Evolutionary conservation across 2,888 invertebrate genomes (phyloP).

Genomic region (Graphium colonna): DNA sequence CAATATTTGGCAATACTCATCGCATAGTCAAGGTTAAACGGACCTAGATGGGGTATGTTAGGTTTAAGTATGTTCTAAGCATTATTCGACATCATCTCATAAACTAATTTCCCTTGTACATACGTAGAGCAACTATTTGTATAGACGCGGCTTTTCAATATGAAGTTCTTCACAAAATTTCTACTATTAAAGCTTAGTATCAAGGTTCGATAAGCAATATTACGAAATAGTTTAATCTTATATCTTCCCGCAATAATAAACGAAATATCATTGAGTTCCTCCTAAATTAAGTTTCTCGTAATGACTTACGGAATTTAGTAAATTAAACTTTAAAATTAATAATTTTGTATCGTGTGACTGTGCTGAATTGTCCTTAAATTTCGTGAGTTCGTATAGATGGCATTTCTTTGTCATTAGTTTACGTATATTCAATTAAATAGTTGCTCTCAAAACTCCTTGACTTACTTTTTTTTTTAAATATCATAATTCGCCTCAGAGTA

Average conservation of each 20-base stretch:
- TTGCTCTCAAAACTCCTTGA: too few species aligned
- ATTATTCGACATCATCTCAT: conserved; percentile 32
- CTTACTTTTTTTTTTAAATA: too few species aligned
- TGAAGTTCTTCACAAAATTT: neutral
- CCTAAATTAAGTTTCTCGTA: neutral
- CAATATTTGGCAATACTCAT: conserved; percentile 78
- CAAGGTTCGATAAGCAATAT: neutral
- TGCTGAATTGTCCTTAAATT: too few species aligned
- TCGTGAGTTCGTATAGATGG: too few species aligned
- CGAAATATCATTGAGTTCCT: neutral
- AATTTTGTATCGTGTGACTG: too few species aligned
- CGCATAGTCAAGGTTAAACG: conserved; percentile 56
- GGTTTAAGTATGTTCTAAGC: conserved; percentile 53
- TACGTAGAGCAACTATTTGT: conserved; percentile 23
- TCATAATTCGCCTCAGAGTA: too few species aligned
- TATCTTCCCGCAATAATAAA: neutral
- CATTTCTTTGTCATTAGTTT: too few species aligned
- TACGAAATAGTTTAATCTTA: neutral
- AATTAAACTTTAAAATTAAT: too few species aligned
- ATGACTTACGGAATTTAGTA: too few species aligned
- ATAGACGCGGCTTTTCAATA: conserved; percentile 11
- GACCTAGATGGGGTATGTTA: conserved; percentile 51
- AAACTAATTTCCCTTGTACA: conserved; percentile 35
- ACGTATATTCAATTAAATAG: neutral
- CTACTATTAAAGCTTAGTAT: neutral